phyloP scores from a whole-genome alignment of 2,888 invertebrate species.

The Heliconius charithonia region DNA sequence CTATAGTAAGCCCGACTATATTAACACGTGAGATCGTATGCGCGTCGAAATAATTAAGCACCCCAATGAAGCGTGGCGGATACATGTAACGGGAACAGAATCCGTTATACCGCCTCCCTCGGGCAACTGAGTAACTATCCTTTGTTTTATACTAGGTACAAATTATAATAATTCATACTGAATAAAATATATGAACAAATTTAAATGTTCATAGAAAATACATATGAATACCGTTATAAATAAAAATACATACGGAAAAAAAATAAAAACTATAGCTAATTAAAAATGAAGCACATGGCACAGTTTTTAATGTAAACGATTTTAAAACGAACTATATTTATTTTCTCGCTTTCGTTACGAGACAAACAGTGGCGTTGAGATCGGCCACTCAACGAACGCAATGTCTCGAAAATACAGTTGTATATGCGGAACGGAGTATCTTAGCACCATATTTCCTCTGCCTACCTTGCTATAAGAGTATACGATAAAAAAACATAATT shows the following conservation, averaged over 20 bases:
- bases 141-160: constrained; percentile 32
- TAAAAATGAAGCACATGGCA: too few species aligned
- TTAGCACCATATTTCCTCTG: too few species aligned
- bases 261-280: background rate
- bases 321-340: too few species aligned
- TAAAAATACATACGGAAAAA: background rate
- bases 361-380: background rate
- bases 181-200: too few species aligned
- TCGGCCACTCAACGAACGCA: background rate
- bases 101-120: constrained; percentile 45
- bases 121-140: constrained; percentile 39
- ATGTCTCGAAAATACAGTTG: too few species aligned
- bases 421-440: too few species aligned
- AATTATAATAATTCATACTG: background rate
- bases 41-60: constrained; percentile 47
- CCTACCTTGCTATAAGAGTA: too few species aligned
- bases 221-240: too few species aligned
- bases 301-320: too few species aligned
- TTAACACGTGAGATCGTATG: constrained; percentile 32
- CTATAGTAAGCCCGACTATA: background rate
- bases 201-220: too few species aligned
- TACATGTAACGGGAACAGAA: constrained; percentile 48
- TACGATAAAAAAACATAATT: too few species aligned
- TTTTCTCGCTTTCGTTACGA: background rate
- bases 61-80: constrained; percentile 51